Conservation (phyloP, 2,797 vertebrate genomes). For the Danio aesculapii region DNA sequence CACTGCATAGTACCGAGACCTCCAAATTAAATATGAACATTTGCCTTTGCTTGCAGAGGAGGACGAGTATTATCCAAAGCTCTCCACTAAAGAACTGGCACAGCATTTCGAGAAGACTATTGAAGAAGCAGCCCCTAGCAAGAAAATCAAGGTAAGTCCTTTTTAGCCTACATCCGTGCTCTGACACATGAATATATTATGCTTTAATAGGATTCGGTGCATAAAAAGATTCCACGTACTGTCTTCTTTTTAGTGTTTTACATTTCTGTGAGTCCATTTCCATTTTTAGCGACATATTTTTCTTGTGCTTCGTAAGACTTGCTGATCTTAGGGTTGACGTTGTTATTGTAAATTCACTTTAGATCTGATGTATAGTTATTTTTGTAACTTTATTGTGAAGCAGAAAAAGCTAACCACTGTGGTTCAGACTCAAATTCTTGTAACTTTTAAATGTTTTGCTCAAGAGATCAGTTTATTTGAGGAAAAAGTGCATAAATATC, state of each 20-base stretch:
- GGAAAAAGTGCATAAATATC: not conserved
- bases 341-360: conserved; percentile 23
- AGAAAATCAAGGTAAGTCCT: conserved; percentile 86
- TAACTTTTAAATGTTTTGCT: not conserved
- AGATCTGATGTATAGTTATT: not conserved
- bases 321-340: not conserved
- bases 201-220: conserved; percentile 31
- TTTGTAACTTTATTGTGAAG: conserved; percentile 17
- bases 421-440: not conserved
- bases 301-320: conserved; percentile 1
- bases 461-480: not conserved
- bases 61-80: conserved; percentile 85
- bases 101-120: conserved; percentile 91
- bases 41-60: conserved; percentile 67
- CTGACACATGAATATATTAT: conserved; percentile 28
- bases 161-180: conserved; percentile 18
- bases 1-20: not conserved
- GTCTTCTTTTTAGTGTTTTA: conserved; percentile 7
- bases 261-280: conserved; percentile 8
- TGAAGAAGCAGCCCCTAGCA: conserved; percentile 83
- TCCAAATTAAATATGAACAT: conserved; percentile 2
- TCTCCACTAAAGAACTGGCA: conserved; percentile 91
- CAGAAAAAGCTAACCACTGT: not conserved
- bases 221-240: conserved; percentile 19
- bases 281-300: not conserved